phyloP scores from a whole-genome alignment of 2,113 vertebrate genomes.

The Garra rufa region DNA sequence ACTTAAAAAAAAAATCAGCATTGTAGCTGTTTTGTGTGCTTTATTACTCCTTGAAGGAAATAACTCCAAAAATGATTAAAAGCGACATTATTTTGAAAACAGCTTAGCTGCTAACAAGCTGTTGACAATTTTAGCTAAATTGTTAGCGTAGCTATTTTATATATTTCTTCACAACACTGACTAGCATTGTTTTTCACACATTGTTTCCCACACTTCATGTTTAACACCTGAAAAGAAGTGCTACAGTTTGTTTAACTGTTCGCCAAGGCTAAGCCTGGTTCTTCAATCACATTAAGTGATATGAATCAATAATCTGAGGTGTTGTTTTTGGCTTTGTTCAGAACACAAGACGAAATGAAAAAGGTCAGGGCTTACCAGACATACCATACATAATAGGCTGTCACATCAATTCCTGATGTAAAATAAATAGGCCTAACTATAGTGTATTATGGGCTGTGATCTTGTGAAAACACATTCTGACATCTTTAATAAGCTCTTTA shows the following conservation, averaged over 20 bases:
- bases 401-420: slow-evolving; percentile 40
- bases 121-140: neutral
- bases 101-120: neutral
- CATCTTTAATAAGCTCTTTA: slow-evolving; percentile 42
- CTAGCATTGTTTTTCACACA: neutral
- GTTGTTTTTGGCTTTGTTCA: slow-evolving; percentile 43
- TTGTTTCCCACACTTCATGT: neutral
- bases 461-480: slow-evolving; percentile 45
- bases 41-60: too few relatives aligned
- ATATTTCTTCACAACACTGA: neutral
- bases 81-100: neutral
- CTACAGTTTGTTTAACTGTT: slow-evolving; percentile 22
- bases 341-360: slow-evolving; percentile 3
- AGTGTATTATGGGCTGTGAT: slow-evolving; percentile 45
- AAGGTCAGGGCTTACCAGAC: slow-evolving; percentile 15
- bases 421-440: slow-evolving; percentile 44
- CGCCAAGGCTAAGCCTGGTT: neutral
- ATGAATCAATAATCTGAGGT: slow-evolving; percentile 41
- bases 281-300: slow-evolving; percentile 12
- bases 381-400: slow-evolving; percentile 10
- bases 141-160: neutral
- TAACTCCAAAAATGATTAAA: neutral
- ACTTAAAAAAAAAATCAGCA: neutral
- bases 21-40: neutral
- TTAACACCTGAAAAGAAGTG: neutral